Conservation (phyloP, 1,140 invertebrate species). For the Colletes latitarsis region DNA sequence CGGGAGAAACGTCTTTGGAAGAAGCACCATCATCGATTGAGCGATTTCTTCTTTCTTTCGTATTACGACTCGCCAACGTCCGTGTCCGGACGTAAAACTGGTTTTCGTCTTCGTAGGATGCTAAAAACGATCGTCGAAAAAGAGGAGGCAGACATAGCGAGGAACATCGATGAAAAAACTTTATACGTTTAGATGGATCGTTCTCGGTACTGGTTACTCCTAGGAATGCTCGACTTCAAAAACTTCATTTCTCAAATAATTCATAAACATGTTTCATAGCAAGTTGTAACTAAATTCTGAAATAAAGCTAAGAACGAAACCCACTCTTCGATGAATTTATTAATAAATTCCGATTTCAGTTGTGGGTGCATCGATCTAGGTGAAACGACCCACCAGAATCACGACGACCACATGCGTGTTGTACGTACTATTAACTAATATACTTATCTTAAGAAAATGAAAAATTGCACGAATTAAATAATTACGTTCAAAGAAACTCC, state of each 20-base stretch:
- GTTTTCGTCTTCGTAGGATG: constrained; percentile 52
- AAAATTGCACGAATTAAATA: too few relatives aligned
- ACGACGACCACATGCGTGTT: neutral
- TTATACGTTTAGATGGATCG: neutral
- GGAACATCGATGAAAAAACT: constrained; percentile 11
- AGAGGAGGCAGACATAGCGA: constrained; percentile 21
- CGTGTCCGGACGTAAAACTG: constrained; percentile 53
- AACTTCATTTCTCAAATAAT: neutral
- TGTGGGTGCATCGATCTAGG: constrained; percentile 10
- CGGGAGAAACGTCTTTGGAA: constrained; percentile 28
- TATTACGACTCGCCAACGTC: constrained; percentile 48
- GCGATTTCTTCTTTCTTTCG: constrained; percentile 52
- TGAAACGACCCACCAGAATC: neutral
- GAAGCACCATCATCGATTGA: constrained; percentile 46
- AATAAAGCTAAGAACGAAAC: neutral
- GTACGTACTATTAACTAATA: neutral
- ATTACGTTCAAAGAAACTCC: too few relatives aligned
- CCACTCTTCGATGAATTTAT: neutral
- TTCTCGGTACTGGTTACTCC: neutral
- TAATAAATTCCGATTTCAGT: neutral
- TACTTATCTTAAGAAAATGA: neutral
- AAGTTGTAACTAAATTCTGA: neutral
- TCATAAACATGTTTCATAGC: neutral
- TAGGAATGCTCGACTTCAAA: neutral
- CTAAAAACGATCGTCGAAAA: constrained; percentile 53